A percentile compares a stretch with the other conserved stretches of the same genome.
phyloP scores from a whole-genome alignment of 1,140 invertebrate species.

The Polypedilum vanderplanki region DNA sequence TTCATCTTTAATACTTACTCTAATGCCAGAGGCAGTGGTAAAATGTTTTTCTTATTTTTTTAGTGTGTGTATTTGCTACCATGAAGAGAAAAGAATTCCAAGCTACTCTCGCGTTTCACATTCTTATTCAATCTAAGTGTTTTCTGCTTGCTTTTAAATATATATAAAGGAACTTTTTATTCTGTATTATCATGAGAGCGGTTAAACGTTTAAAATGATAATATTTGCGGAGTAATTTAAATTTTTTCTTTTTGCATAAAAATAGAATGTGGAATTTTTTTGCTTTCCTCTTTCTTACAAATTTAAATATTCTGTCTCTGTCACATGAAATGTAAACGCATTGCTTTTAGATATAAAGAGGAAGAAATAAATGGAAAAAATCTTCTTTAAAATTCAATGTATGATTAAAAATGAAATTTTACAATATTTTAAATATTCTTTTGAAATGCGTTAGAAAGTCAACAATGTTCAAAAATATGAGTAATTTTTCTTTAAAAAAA shows the following conservation, averaged over 20 bases:
- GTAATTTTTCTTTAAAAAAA: too few relatives aligned
- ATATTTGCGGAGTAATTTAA: slow-evolving; percentile 19
- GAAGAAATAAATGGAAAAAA: too few relatives aligned
- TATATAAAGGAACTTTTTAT: background rate
- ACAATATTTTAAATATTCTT: too few relatives aligned
- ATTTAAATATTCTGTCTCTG: too few relatives aligned
- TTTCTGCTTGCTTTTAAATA: background rate
- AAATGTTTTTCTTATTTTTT: background rate
- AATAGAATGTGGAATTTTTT: background rate
- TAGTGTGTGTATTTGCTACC: background rate
- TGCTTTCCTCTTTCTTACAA: too few relatives aligned
- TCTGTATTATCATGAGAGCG: slow-evolving; percentile 4
- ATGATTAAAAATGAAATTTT: too few relatives aligned
- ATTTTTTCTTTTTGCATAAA: background rate
- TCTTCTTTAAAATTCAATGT: too few relatives aligned
- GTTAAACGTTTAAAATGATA: slow-evolving; percentile 19
- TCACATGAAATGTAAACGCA: too few relatives aligned
- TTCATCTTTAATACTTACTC: slow-evolving; percentile 19
- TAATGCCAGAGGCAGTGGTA: background rate
- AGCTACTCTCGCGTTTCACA: background rate
- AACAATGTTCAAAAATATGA: too few relatives aligned
- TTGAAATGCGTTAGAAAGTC: too few relatives aligned
- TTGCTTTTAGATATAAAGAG: too few relatives aligned
- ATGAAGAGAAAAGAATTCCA: background rate
- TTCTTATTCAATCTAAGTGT: slow-evolving; percentile 13